Evolutionary conservation across 2,888 invertebrate genomes (phyloP), one percentile per base, ranked within the genome.

Genomic region (Microctonus brassicae): DNA sequence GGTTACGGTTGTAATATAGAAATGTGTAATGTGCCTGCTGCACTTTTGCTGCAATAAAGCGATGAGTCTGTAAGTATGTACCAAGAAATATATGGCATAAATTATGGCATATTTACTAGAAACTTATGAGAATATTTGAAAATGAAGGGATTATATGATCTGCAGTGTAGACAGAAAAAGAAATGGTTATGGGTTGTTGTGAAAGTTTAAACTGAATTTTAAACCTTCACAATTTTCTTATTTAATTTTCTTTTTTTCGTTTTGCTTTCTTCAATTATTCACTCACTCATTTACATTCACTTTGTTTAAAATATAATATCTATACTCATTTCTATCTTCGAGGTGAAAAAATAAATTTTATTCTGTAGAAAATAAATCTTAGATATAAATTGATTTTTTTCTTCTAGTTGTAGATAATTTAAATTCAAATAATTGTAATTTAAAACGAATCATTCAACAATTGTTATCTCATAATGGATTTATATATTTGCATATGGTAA

Each of bases 1-100:
- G 63, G 63, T 64, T 70, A 73, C 17, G 17, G 47, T 47, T n/a
- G 47, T 47, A 47, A 47, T 47, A 47, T 47, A 17, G 17, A 47
- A 47, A 47, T 67, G 73, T 72, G 69, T 75, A 74, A 76, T 72
- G 73, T 76, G 72, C 70, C 20, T 47, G 39, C 17, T 36, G 62
- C 73, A 65, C 72, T 72, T 24, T 55, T 53, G 61, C 61, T 53
- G 74, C 57, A 73, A 77, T 77, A 73, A 78, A 78, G 77, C 71
- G 75, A 77, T 76, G 73, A 75, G 69, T 22, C 39, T 22, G 24
- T 66, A 26, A 66, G 71, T 71, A 26, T 61, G 71, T 66, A 76
- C 73, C 67, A 55, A 73, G 73, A 70, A 75, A 73, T 67, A 73
- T 67, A 52, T 61, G 66, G 53, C 63, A 66, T 75, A 72, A 77